These are phyloP conservation scores for Spermophilus dauricus DNA, from an alignment of 2,113 vertebrate species.

Conservation along the genomic window DNA sequence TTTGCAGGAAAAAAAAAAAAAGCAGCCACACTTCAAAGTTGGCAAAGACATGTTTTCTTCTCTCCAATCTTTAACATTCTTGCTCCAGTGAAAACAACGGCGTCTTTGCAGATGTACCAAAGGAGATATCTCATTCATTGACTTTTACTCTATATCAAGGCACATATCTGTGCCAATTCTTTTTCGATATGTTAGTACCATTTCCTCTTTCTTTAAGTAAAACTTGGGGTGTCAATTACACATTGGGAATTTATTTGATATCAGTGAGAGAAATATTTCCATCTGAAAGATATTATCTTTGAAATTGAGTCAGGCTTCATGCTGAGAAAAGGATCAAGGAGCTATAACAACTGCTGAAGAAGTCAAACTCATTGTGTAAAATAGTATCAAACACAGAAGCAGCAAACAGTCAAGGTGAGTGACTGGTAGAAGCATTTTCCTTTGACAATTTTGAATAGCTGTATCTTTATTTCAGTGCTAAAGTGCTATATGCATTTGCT, in stretches of 20 bases:
- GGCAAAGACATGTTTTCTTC: slow-evolving; percentile 61
- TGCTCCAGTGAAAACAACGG: slow-evolving; percentile 54
- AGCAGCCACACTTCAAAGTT: slow-evolving; percentile 55
- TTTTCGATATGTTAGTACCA: slow-evolving; percentile 38
- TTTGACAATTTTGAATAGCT: slow-evolving; percentile 39
- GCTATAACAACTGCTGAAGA: slow-evolving; percentile 24
- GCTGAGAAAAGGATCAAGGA: slow-evolving; percentile 62
- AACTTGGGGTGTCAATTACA: slow-evolving; percentile 54
- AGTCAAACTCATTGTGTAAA: slow-evolving; percentile 66
- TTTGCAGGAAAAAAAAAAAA: neutral
- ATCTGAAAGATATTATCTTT: slow-evolving; percentile 76
- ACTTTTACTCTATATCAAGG: slow-evolving; percentile 45
- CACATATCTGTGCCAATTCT: slow-evolving; percentile 6
- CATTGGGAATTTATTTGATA: slow-evolving; percentile 69
- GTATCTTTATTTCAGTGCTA: slow-evolving; percentile 40
- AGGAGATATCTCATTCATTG: slow-evolving; percentile 44
- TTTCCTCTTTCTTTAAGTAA: slow-evolving; percentile 60
- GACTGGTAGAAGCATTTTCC: slow-evolving; percentile 34
- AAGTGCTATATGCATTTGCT: slow-evolving; percentile 22
- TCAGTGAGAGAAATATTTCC: slow-evolving; percentile 70
- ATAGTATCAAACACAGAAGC: slow-evolving; percentile 48
- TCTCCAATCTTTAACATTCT: slow-evolving; percentile 57
- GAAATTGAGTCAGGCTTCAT: slow-evolving; percentile 67
- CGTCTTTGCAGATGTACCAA: slow-evolving; percentile 37
- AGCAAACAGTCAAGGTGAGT: neutral